Evolutionary conservation across 2,888 invertebrate genomes (phyloP).

Genomic region (Philopedon plagiatum): DNA sequence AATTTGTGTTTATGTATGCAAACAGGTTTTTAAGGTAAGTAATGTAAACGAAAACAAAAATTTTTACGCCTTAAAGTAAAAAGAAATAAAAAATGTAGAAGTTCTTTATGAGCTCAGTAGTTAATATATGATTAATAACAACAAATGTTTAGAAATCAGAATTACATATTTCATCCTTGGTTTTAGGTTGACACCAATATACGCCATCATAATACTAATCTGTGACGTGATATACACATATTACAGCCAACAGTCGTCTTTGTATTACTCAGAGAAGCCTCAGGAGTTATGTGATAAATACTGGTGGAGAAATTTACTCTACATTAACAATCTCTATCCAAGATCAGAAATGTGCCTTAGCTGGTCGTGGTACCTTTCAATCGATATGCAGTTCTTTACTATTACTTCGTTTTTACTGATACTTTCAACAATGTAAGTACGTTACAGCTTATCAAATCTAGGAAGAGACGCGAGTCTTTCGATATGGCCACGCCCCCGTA

Average conservation of each 20-base stretch:
- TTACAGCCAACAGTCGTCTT: slow-evolving; percentile 65
- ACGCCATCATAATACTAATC: slow-evolving; percentile 67
- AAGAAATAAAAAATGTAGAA: no score
- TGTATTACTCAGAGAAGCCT: slow-evolving; percentile 64
- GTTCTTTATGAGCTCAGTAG: no score
- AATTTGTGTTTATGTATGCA: slow-evolving; percentile 59
- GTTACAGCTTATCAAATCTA: no score
- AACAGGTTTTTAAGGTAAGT: slow-evolving; percentile 68
- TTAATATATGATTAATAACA: no score
- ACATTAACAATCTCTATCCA: slow-evolving; percentile 70
- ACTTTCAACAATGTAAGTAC: slow-evolving; percentile 68
- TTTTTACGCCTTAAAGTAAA: no score
- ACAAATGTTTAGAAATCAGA: no score
- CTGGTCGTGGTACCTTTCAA: slow-evolving; percentile 71
- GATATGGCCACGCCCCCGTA: no score
- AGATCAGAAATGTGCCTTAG: slow-evolving; percentile 69
- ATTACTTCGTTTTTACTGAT: slow-evolving; percentile 65
- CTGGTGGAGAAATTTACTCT: slow-evolving; percentile 72
- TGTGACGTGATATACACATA: slow-evolving; percentile 65
- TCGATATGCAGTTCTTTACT: slow-evolving; percentile 70
- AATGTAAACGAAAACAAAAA: no score
- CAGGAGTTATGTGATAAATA: slow-evolving; percentile 68
- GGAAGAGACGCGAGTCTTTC: no score
- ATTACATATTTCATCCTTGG: background rate
- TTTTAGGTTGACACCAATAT: slow-evolving; percentile 69